phyloP scores from a whole-genome alignment of 2,888 invertebrate species.

The Ptychoptera albimana region DNA sequence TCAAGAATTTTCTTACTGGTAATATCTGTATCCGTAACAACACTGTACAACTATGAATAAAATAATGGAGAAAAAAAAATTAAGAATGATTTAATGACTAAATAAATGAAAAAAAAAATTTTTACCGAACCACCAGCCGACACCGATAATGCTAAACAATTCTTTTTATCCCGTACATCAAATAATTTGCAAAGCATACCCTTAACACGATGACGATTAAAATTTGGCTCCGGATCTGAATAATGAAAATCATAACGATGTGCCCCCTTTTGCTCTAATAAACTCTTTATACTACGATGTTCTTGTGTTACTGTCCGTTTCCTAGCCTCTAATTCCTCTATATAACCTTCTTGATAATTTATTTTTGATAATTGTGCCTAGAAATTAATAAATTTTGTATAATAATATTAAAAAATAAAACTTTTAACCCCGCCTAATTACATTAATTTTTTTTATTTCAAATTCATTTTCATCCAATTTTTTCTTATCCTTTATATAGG shows the following conservation, averaged over 20 bases:
- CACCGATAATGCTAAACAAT: conserved; percentile 68
- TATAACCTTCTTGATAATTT: conserved; percentile 43
- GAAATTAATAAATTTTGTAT: conserved; percentile 4
- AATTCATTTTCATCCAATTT: conserved; percentile 36
- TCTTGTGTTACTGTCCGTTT: conserved; percentile 37
- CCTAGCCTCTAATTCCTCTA: conserved; percentile 36
- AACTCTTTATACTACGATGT: conserved; percentile 32
- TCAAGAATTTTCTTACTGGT: conserved; percentile 75
- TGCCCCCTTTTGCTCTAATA: conserved; percentile 20
- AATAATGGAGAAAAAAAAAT: conserved; percentile 10
- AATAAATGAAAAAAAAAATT: conserved; percentile 8
- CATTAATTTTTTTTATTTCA: neutral
- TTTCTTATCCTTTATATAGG: conserved; percentile 47
- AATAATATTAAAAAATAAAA: too few relatives aligned
- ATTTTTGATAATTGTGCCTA: conserved; percentile 37
- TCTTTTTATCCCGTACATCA: conserved; percentile 47
- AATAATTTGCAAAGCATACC: conserved; percentile 73
- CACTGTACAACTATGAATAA: conserved; percentile 71
- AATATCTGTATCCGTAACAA: conserved; percentile 74
- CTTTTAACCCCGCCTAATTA: too few relatives aligned
- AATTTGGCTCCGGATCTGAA: conserved; percentile 58
- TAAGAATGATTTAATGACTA: conserved; percentile 4
- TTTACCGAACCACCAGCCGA: conserved; percentile 71
- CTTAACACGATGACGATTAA: conserved; percentile 46
- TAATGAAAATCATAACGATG: conserved; percentile 47